Base-by-base conservation (phyloP, 1,140 invertebrate genomes). In the Papilio glaucus region DNA sequence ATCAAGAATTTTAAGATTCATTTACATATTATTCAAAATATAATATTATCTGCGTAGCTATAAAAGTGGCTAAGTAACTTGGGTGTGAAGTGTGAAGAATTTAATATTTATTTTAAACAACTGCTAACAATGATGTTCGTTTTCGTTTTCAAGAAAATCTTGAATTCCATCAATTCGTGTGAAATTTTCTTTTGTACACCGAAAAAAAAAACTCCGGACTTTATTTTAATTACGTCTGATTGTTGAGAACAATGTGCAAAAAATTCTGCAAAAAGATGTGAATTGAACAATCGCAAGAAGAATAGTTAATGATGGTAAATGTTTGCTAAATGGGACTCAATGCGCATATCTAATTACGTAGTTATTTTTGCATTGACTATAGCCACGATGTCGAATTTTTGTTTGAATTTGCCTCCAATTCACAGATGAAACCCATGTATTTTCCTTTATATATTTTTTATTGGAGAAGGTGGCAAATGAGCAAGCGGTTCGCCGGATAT, bases 231-330 rank as follows among this genome's bases (percentile, higher is more conserved):
- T 65, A 39, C 10, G n/a, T 38, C 15, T 41, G 49, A 38, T 65
- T 33, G 33, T 65, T 65, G 37, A 39, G 62, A 65, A 65, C 62
- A 65, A 65, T 65, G 62, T 3, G 62, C 62, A 65, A 65, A 65
- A 65, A 65, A 38, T 21, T 41, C 33, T n/a, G n/a, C n/a, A 65
- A 38, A 21, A 21, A 38, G 62, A 65, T 65, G 62, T 24, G 33
- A 65, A 65, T 65, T 65, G n/a, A 65, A 57, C 18, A 57, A 57
- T 57, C 21, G 2, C 49, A 57, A 57, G 7, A 53, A 53, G 37
- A 63, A 63, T 21, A 15, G 49, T 9, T 53, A 53, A 53, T 53
- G 24, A 53, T 53, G 45, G 9, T 53, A 24, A n/a, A 57, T 57
- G 49, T 57, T 57, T 57, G 49, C 9, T 57, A 57, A 57, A 57